Evolutionary conservation across 2,888 invertebrate genomes (phyloP), one percentile per base, ranked within the genome.

Genomic region (Nymphalis urticae): DNA sequence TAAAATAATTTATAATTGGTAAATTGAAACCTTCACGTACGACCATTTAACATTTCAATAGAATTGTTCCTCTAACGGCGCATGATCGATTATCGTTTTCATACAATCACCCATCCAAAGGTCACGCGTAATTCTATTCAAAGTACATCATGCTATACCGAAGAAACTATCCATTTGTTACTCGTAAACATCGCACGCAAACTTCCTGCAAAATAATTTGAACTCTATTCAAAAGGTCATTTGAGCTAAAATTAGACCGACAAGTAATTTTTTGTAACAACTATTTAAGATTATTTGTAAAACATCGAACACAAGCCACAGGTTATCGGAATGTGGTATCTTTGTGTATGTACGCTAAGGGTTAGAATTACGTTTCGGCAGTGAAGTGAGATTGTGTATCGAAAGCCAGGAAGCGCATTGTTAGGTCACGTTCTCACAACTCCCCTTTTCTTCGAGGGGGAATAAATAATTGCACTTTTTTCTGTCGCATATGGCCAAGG

Each of bases 391-490:
- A 85, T 85, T 82, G 83, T 85, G 85, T 87, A 87, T 88, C 89
- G 89, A 89, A 91, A 92, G 91, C 88, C 89, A 91, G 92, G 92
- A 92, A 92, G 92, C 90, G 84, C 87, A 91, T 92, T 92, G 92
- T 92, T 90, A 86, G 92, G 92, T 90, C 92, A 92, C 92, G 92
- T 92, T 92, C 92, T 89, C 92, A 92, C 92, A 90, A 87, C 90
- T 90, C 91, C 90, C 90, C 90, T 88, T 90, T 92, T 92, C 90
- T 91, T 90, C 85, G 88, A 88, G 89, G 91, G 90, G 90, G 91
- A 90, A 91, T 90, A 90, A 90, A 91, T 92, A 91, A 92, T 92
- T 92, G 92, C 91, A 92, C 90, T 92, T 92, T 92, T 92, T 92
- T 92, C 90, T 89, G 91, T 90, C 92, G 88, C 92, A 92, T 91